Evolutionary conservation across 2,888 invertebrate species (phyloP), one percentile per base, ranked within the genome.

Genomic region (Oeneis ivallda): DNA sequence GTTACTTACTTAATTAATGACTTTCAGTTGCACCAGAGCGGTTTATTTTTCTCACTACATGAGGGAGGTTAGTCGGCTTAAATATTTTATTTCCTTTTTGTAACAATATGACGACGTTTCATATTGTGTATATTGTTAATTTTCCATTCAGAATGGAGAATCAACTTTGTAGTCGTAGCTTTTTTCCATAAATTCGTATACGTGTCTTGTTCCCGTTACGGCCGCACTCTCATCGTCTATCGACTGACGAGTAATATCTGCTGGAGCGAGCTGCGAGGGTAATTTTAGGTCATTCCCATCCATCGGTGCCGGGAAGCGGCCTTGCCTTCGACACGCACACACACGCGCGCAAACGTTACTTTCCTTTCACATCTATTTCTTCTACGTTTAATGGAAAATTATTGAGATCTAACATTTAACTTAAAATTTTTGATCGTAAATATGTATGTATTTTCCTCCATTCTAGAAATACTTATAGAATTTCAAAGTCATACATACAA

Each of bases 281-380:
- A 84, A 86, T 88, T 87, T 86, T 79, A 87, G 87, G 85, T 87
- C 86, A 81, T 88, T 89, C 87, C 87, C 87, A 81, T 82, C 82
- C 73, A 73, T 73, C 74, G 75, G 71, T 68, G 74, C 70, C 71
- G 75, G 75, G 78, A 77, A 76, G 75, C 79, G 81, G 79, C 83
- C 83, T 86, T 84, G 84, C 74, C 74, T 70, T 73, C 72, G 64
- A 34, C 26, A 11, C 67, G 54, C 49, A 26, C 49, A 50, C 19
- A 26, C 49, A 3, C 8, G 9, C 54, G 54, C 39, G 56, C 62
- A 60, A 57, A 53, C 62, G 41, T 49, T 54, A 65, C 62, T 56
- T 68, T 63, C 53, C n/a, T 50, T 57, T 39, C 15, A 19, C 45
- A 43, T 39, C 19, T 56, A 13, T 49, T 34, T 34, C 19, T 41